Evolutionary conservation across 2,797 vertebrate species (phyloP).

Genomic region (Melanitta fusca): DNA sequence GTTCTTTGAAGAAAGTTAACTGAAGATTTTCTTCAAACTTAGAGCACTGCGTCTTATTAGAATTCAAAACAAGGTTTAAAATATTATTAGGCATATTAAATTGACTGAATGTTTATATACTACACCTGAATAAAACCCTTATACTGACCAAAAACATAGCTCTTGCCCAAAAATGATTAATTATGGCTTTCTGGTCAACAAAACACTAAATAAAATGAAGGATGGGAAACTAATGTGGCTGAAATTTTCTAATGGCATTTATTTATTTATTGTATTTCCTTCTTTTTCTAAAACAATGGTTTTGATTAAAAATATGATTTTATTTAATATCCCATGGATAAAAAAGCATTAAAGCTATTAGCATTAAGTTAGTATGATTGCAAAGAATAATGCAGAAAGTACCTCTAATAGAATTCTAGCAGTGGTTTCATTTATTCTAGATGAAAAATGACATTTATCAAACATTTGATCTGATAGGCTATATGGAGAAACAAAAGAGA

Average conservation of each 20-base stretch:
- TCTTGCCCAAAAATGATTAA: conserved; percentile 30
- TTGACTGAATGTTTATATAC: not conserved
- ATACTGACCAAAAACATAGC: conserved; percentile 13
- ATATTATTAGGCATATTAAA: not conserved
- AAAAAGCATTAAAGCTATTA: conserved; percentile 54
- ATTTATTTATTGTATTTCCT: not conserved
- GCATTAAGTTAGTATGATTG: conserved; percentile 49
- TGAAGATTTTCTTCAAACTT: not conserved
- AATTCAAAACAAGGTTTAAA: not conserved
- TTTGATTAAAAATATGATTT: conserved; percentile 61
- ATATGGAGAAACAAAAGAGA: conserved; percentile 67
- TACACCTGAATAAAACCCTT: not conserved
- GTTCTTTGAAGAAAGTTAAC: not conserved
- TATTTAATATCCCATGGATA: conserved; percentile 42
- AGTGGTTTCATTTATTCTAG: conserved; percentile 71
- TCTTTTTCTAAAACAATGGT: not conserved
- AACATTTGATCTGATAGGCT: conserved; percentile 72
- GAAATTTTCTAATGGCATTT: not conserved
- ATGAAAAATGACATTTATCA: conserved; percentile 77
- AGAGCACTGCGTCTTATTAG: not conserved
- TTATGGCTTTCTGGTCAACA: conserved; percentile 53
- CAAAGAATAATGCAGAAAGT: conserved; percentile 65
- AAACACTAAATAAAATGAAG: conserved; percentile 60
- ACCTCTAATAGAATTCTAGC: conserved; percentile 61
- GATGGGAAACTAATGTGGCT: not conserved